Percentiles rank a stretch among this genome's conserved stretches.
These are phyloP conservation scores for Cygnus buccinator DNA, from an alignment of 2,113 vertebrate genomes.

Conservation along the genomic window DNA sequence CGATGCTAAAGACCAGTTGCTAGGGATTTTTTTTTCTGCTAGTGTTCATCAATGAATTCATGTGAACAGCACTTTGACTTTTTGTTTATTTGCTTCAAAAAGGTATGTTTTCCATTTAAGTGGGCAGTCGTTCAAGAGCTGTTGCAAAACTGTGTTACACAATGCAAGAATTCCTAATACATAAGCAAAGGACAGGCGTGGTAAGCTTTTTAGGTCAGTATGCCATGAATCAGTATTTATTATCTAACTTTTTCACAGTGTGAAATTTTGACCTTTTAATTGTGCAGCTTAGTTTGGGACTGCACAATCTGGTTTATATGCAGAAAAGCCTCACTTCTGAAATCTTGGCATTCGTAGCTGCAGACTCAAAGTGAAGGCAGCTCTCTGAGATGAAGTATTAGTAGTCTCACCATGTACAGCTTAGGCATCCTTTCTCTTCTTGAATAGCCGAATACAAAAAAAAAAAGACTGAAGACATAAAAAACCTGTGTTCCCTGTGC, in stretches of 20 bases:
- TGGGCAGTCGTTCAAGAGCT: conserved; percentile 24
- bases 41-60: not conserved
- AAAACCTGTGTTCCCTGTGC: not conserved
- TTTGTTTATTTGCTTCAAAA: conserved; percentile 3
- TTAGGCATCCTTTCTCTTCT: conserved; percentile 15
- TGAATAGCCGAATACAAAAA: not conserved
- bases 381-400: not conserved
- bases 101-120: conserved; percentile 64
- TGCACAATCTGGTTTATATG: fast-evolving
- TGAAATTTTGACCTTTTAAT: not conserved
- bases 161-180: conserved; percentile 60
- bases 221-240: conserved; percentile 61
- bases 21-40: not conserved
- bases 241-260: conserved; percentile 47
- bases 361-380: not conserved
- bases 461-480: not conserved
- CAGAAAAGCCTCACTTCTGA: not conserved
- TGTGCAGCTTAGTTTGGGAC: not conserved
- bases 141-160: conserved; percentile 67
- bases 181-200: conserved; percentile 53
- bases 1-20: not conserved
- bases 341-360: not conserved
- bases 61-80: not conserved
- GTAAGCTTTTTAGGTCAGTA: conserved; percentile 67
- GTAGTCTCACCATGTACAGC: conserved; percentile 25